Evolutionary conservation across 2,888 invertebrate genomes (phyloP), one percentile per base, ranked within the genome.

Genomic region (Protula sp.): DNA sequence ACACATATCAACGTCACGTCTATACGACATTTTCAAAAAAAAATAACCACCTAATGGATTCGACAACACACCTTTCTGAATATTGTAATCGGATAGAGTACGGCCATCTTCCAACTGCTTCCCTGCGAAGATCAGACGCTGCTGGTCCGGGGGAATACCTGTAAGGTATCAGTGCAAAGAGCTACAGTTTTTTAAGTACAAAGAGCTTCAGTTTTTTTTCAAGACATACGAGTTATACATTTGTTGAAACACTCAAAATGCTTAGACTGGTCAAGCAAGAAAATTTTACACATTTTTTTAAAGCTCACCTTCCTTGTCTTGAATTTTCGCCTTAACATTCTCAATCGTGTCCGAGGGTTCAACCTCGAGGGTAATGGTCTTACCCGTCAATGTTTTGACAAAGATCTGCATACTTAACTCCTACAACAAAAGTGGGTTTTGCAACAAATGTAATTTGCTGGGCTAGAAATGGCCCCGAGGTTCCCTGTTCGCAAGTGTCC

Each of bases 31-130:
- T n/a, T n/a, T n/a, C n/a, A n/a, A n/a, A n/a, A n/a, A n/a, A n/a
- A n/a, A n/a, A n/a, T n/a, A n/a, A n/a, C n/a, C n/a, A n/a, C n/a
- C n/a, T n/a, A n/a, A n/a, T n/a, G n/a, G n/a, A n/a, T n/a, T n/a
- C n/a, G n/a, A n/a, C n/a, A n/a, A n/a, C n/a, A 14, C 55, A 57
- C 61, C 92, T 82, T 94, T 94, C 83, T 95, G 93, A 78, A 94
- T 94, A 82, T 94, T 94, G 83, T 94, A 94, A 79, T 95, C 94
- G 0, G 90, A 91, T 31, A 95, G 84, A 1, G 94, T 94, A 57
- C 92, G 87, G 2, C 92, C 94, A 87, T 95, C 94, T 84, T 94
- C 94, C 76, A 95, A 82, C 83, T 95, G 95, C 81, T 94, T 94
- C 59, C 94, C 94, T 72, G 93, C 93, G 81, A 94, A 94, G 83